A percentile compares a stretch with the other conserved stretches of the same genome.
Conservation (phyloP, 1,140 invertebrate species). For the Zaprionus nigranus region DNA sequence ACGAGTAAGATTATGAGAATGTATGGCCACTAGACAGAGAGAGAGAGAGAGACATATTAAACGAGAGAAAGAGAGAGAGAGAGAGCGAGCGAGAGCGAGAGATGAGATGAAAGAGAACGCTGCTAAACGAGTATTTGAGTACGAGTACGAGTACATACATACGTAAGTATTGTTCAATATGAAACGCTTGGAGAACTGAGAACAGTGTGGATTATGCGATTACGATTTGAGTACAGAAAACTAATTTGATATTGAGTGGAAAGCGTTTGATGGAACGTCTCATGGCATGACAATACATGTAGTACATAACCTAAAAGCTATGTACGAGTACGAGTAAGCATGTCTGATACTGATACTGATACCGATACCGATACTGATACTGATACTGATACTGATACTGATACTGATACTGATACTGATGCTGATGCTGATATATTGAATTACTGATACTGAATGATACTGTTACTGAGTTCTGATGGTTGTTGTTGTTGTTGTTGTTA, state of each 20-base stretch:
- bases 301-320: slow-evolving; percentile 9
- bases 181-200: slow-evolving; percentile 46
- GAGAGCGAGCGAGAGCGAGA: slow-evolving; percentile 29
- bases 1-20: slow-evolving; percentile 42
- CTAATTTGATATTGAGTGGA: slow-evolving; percentile 43
- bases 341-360: slow-evolving; percentile 56
- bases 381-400: slow-evolving; percentile 20
- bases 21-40: slow-evolving; percentile 49
- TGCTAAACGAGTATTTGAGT: slow-evolving; percentile 67
- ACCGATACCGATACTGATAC: slow-evolving; percentile 24
- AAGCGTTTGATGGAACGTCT: slow-evolving; percentile 60
- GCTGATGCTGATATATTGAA: slow-evolving; percentile 16
- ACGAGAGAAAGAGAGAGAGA: neutral
- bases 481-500: slow-evolving; percentile 5
- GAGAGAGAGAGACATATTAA: neutral
- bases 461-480: slow-evolving; percentile 11
- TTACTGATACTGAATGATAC: slow-evolving; percentile 10
- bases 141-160: slow-evolving; percentile 44
- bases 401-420: slow-evolving; percentile 9
- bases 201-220: slow-evolving; percentile 42
- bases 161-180: slow-evolving; percentile 51
- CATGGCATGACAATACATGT: slow-evolving; percentile 59
- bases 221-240: slow-evolving; percentile 43
- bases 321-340: slow-evolving; percentile 68
- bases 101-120: slow-evolving; percentile 59